Base-by-base conservation (phyloP, 2,113 vertebrate genomes). In the Trogon melanurus region DNA sequence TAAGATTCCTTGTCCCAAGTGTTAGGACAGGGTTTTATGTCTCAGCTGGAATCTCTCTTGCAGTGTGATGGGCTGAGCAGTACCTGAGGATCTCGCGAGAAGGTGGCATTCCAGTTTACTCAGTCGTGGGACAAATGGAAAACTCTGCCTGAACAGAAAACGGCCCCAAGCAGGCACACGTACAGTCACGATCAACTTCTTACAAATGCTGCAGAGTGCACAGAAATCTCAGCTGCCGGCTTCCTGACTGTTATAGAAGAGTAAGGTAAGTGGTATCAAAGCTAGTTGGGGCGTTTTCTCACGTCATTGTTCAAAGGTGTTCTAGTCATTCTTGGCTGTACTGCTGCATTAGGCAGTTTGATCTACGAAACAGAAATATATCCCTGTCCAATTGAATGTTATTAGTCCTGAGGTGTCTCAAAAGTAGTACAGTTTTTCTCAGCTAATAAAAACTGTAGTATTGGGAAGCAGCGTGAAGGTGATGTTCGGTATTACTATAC, bases 41-140 rank as follows among this genome's bases (percentile, higher is more conserved):
- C 25, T 1, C 38, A 50, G 62, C 32, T 76, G 44, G 85, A 83
- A 6, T 83, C 65, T 75, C 32, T 53, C 85, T 60, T 36, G 79
- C 79, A 70, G 91, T 91, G 48, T 60, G 92, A 94, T 70, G 75
- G 65, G 16, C 32, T 78, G 75, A 74, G 91, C 90, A 90, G 58
- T 11, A 3, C 5, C 79, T 26, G n/a, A 91, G 79, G 56, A 48
- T 54, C 57, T 58, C 1, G 20, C 44, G 5, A 53, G 88, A 64
- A 83, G 61, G 48, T 84, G 73, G 44, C 26, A 23, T 74, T 88
- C 38, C 58, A 74, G 44, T 67, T 82, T 75, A 66, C 23, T 57
- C 51, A 14, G 29, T 51, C 56, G 78, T 60, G 58, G 36, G 41
- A 61, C 56, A 82, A 16, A 66, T 16, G 21, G 78, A 38, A 91